A percentile compares a stretch with the other conserved stretches of the same genome.
These are phyloP conservation scores for Haliaeetus leucogaster DNA, from an alignment of 2,113 vertebrate genomes.

Conservation along the genomic window DNA sequence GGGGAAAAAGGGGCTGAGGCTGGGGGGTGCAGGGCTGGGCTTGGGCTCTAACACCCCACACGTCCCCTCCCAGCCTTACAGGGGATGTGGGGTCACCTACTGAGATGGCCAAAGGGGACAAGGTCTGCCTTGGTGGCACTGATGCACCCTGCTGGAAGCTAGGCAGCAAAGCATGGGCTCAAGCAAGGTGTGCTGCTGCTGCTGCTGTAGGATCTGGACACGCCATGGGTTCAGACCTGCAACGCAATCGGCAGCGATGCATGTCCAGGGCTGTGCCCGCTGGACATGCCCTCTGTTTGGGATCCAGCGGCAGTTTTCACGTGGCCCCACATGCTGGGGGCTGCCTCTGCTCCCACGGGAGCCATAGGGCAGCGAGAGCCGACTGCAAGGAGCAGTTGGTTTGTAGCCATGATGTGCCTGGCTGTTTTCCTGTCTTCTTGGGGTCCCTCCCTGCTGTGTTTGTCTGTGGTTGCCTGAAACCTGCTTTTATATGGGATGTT, in stretches of 20 bases:
- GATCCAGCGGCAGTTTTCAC: neutral
- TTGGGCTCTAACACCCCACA: neutral
- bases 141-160: neutral
- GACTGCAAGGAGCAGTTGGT: neutral
- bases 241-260: fast-evolving
- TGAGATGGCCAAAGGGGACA: neutral
- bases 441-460: neutral
- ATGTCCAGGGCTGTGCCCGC: neutral
- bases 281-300: neutral
- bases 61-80: neutral
- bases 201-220: neutral
- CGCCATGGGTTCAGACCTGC: neutral
- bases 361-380: neutral
- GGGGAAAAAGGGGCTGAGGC: neutral
- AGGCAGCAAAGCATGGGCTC: neutral
- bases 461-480: neutral
- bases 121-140: neutral
- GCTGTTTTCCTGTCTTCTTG: neutral
- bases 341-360: neutral
- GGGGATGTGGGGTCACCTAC: neutral
- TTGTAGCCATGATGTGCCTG: neutral
- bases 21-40: neutral
- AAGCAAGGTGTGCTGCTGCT: neutral
- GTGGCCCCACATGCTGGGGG: neutral
- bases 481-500: neutral